phyloP scores from a whole-genome alignment of 2,888 invertebrate species.

The Tuta absoluta region DNA sequence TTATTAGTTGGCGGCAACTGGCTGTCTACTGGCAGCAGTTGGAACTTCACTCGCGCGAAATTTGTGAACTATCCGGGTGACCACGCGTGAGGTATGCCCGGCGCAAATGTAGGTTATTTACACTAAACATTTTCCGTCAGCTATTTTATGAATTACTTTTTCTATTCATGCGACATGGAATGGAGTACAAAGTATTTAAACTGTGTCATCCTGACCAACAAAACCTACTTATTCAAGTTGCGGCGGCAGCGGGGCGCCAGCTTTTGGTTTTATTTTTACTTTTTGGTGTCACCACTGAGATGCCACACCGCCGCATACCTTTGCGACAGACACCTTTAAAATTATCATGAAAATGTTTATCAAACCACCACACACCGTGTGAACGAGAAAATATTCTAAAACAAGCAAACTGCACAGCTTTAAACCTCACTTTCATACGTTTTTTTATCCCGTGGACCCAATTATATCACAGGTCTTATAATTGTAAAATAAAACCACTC shows the following conservation, averaged over 20 bases:
- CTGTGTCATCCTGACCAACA: slow-evolving; percentile 1
- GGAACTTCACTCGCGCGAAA: slow-evolving; percentile 49
- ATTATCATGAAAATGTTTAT: neutral
- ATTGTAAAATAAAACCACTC: slow-evolving; percentile 16
- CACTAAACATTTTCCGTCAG: neutral
- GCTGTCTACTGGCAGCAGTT: slow-evolving; percentile 39
- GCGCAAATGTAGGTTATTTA: slow-evolving; percentile 50
- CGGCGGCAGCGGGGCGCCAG: neutral
- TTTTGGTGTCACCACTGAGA: neutral
- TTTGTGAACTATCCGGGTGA: slow-evolving; percentile 55
- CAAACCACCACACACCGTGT: neutral
- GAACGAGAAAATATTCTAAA: too few species aligned
- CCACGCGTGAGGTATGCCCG: slow-evolving; percentile 53
- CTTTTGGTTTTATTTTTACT: slow-evolving; percentile 1
- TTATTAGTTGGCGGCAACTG: slow-evolving; percentile 45
- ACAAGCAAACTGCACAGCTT: neutral
- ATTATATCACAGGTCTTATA: neutral
- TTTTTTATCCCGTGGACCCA: neutral
- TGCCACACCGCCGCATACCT: slow-evolving; percentile 2
- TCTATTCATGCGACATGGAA: neutral
- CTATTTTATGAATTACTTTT: neutral
- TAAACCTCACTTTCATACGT: neutral
- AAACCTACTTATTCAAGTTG: slow-evolving; percentile 3
- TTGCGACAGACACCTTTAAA: neutral
- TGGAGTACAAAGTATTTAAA: neutral